Percentiles rank a stretch among this genome's conserved stretches.
Conservation (phyloP, 2,888 invertebrate species). For the Eupithecia vulgata region DNA sequence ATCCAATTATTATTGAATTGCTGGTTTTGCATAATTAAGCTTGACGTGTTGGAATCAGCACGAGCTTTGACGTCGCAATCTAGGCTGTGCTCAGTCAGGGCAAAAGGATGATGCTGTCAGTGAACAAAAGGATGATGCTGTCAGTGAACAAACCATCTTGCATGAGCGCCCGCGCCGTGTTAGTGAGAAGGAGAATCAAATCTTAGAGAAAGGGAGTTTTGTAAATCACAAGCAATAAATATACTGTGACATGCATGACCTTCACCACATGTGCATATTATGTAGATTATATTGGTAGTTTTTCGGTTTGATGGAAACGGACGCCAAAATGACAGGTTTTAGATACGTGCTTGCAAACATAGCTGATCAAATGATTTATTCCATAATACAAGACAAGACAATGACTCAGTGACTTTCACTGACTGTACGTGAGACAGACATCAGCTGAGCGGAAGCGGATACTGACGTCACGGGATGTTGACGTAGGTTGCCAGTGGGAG, state of each 20-base stretch:
- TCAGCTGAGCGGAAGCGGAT: conserved; percentile 80
- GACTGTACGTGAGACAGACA: conserved; percentile 56
- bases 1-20: not conserved
- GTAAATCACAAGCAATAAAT: not conserved
- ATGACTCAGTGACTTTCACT: conserved; percentile 60
- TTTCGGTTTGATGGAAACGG: not conserved
- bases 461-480: conserved; percentile 76
- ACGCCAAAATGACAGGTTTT: not conserved
- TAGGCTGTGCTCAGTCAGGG: not conserved
- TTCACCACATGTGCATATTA: not conserved
- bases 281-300: not conserved
- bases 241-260: not conserved
- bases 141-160: not conserved
- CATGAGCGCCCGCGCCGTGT: not conserved
- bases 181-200: not conserved
- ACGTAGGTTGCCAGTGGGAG: conserved; percentile 54
- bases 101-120: not conserved
- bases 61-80: not conserved
- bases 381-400: conserved; percentile 8
- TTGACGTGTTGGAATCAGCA: not conserved
- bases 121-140: not conserved
- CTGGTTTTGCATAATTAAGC: not conserved
- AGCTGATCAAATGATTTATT: conserved; percentile 6
- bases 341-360: conserved; percentile 3
- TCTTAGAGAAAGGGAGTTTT: not conserved